These are phyloP conservation scores for Amitus sp. DNA, from an alignment of 2,888 invertebrate species.

Conservation along the genomic window DNA sequence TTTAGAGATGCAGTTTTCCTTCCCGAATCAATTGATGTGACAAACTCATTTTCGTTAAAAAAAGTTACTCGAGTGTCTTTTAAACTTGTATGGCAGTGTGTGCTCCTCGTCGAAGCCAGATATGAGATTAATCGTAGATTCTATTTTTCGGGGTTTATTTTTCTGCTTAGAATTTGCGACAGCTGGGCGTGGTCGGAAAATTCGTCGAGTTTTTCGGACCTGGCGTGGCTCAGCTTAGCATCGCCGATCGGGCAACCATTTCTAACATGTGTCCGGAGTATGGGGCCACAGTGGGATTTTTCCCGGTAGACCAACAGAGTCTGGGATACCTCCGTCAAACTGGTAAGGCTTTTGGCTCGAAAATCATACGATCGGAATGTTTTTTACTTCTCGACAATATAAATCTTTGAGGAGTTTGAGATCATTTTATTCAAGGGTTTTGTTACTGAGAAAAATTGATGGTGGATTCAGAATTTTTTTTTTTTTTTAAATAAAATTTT, in stretches of 20 bases:
- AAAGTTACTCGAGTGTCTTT: too few relatives aligned
- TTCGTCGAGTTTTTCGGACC: conserved; percentile 99
- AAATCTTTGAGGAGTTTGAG: background rate
- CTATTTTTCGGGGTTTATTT: background rate
- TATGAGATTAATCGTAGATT: too few relatives aligned
- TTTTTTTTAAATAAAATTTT: too few relatives aligned
- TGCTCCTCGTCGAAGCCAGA: too few relatives aligned
- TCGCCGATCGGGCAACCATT: conserved; percentile 97
- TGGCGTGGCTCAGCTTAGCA: conserved; percentile 88
- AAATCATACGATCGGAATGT: too few relatives aligned
- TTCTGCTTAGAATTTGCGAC: conserved; percentile 67
- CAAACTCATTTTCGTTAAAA: too few relatives aligned
- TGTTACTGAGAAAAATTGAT: background rate
- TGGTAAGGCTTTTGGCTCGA: conserved; percentile 71
- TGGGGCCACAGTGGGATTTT: conserved; percentile 95
- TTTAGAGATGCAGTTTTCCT: too few relatives aligned
- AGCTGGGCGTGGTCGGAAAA: conserved; percentile 96
- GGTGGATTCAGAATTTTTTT: conserved; percentile 6
- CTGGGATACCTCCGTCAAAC: conserved; percentile 88
- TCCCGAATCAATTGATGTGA: too few relatives aligned
- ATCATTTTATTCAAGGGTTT: background rate
- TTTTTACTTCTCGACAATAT: background rate
- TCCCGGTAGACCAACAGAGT: conserved; percentile 88
- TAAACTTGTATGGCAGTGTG: too few relatives aligned
- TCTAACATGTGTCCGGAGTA: conserved; percentile 99